These are phyloP conservation scores for Agrypnus murinus DNA, from an alignment of 2,888 invertebrate species.

Conservation along the genomic window DNA sequence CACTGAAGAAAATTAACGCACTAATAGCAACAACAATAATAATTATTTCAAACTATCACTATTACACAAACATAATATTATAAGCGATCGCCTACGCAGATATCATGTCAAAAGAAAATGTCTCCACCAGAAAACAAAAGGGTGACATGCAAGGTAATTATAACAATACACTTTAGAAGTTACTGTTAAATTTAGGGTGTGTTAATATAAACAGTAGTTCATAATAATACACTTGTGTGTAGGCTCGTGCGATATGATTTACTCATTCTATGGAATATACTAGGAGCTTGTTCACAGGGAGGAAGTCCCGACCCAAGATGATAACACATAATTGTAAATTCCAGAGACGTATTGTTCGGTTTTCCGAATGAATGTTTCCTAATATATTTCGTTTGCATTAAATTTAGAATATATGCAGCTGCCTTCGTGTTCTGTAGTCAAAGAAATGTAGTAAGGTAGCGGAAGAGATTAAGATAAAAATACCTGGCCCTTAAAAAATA, in stretches of 20 bases:
- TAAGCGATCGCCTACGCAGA: neutral
- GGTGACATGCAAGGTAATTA: slow-evolving; percentile 30
- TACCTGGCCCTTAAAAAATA: no score
- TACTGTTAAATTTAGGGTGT: slow-evolving; percentile 36
- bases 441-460: no score
- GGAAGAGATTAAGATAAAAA: no score
- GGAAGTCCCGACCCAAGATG: slow-evolving; percentile 60
- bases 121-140: slow-evolving; percentile 19
- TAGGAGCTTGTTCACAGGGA: slow-evolving; percentile 55
- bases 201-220: slow-evolving; percentile 41
- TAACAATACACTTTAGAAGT: slow-evolving; percentile 31
- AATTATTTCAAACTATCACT: no score
- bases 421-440: no score
- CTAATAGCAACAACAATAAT: no score
- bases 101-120: neutral
- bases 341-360: slow-evolving; percentile 50
- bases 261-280: slow-evolving; percentile 45
- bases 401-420: no score
- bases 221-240: slow-evolving; percentile 38
- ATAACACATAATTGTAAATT: slow-evolving; percentile 56
- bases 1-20: no score
- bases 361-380: no score
- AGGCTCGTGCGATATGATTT: slow-evolving; percentile 47
- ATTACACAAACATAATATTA: neutral
- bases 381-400: no score